These are phyloP conservation scores for Meriones unguiculatus DNA, from an alignment of 2,113 vertebrate genomes.

Conservation along the genomic window DNA sequence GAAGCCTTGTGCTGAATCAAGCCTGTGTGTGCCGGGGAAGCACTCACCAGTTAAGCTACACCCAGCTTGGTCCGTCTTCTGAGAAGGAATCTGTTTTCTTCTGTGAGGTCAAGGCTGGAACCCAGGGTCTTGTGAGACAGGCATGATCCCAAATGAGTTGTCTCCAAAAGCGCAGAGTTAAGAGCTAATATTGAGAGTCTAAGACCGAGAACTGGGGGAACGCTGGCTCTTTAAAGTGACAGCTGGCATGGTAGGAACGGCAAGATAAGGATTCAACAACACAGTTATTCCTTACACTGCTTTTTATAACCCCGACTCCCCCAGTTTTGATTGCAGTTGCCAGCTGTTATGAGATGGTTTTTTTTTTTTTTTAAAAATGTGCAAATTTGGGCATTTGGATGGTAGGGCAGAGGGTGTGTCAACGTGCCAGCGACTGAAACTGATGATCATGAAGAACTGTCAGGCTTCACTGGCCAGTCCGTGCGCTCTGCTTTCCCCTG, in stretches of 20 bases:
- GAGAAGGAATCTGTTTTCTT: neutral
- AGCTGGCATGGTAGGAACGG: constrained; percentile 23
- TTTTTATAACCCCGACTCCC: neutral
- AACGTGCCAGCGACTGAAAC: neutral
- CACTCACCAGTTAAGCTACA: too few species aligned
- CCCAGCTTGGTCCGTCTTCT: neutral
- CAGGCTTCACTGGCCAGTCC: neutral
- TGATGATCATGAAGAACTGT: neutral
- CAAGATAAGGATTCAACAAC: constrained; percentile 48
- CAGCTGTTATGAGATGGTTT: constrained; percentile 58
- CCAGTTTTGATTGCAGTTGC: constrained; percentile 55
- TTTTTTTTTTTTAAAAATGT: constrained; percentile 13
- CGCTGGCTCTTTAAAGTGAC: constrained; percentile 43
- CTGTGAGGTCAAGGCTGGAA: neutral
- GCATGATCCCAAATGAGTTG: too few species aligned
- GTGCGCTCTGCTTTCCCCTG: neutral
- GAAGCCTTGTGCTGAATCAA: neutral
- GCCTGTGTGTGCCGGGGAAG: too few species aligned
- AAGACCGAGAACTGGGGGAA: constrained; percentile 8
- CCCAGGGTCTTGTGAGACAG: neutral
- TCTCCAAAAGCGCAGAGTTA: neutral
- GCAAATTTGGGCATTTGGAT: constrained; percentile 48
- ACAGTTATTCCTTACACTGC: constrained; percentile 54
- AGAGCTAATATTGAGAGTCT: neutral
- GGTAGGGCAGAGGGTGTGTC: constrained; percentile 37